Evolutionary conservation across 2,113 vertebrate genomes (phyloP).

Genomic region (Martes martes): DNA sequence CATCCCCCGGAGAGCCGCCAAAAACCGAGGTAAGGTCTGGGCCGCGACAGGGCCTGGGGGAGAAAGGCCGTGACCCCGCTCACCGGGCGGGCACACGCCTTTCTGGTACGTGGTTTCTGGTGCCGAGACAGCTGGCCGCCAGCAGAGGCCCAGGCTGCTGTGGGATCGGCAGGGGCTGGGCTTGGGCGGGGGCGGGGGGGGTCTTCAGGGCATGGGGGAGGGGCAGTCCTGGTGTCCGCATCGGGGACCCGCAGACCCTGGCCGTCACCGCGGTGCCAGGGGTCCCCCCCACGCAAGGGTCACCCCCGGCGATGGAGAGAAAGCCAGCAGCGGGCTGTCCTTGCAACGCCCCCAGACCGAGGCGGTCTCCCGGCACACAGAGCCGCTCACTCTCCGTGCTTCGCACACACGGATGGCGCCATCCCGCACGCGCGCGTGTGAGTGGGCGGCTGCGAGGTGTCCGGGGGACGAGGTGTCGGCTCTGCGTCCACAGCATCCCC

Average conservation of each 20-base stretch:
- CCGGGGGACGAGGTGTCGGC: neutral
- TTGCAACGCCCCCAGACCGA: rapidly evolving
- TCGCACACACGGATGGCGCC: rapidly evolving
- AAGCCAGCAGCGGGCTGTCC: neutral
- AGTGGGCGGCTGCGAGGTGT: neutral
- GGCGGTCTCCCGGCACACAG: rapidly evolving
- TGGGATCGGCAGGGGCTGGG: too few relatives aligned
- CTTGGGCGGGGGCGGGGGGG: neutral
- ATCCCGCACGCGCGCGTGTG: rapidly evolving
- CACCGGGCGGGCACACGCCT: neutral
- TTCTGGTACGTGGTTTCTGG: neutral
- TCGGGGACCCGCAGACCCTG: neutral
- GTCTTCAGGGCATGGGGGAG: neutral
- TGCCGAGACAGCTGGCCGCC: neutral
- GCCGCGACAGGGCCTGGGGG: neutral
- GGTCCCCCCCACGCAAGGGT: rapidly evolving
- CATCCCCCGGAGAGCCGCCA: neutral
- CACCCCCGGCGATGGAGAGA: rapidly evolving
- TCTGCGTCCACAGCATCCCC: rapidly evolving
- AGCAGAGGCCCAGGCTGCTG: neutral
- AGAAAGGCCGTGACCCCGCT: too few relatives aligned
- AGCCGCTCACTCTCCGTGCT: rapidly evolving
- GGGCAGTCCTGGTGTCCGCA: rapidly evolving
- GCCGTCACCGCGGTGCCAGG: rapidly evolving
- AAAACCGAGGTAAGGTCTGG: slow-evolving; percentile 67